Percentiles rank a stretch among this genome's conserved stretches.
These are phyloP conservation scores for Dromiciops gliroides DNA, from an alignment of 2,113 vertebrate genomes.

Conservation along the genomic window DNA sequence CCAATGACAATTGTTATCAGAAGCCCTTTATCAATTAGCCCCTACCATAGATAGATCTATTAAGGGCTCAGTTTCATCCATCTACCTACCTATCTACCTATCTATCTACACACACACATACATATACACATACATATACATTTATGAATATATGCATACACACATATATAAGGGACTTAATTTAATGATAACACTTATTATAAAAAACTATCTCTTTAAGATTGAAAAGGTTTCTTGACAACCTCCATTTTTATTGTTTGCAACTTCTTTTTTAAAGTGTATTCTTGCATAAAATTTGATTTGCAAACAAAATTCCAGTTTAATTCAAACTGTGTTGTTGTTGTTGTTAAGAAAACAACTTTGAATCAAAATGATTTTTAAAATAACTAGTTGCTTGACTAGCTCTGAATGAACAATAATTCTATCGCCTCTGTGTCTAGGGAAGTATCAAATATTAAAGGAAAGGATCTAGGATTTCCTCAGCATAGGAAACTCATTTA, in stretches of 20 bases:
- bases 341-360: too few species aligned
- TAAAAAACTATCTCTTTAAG: neutral
- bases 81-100: too few species aligned
- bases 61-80: neutral
- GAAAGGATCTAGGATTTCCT: neutral
- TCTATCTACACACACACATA: neutral
- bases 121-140: neutral
- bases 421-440: too few species aligned
- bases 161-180: constrained; percentile 34
- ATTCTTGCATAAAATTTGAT: constrained; percentile 28
- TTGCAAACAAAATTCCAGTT: neutral
- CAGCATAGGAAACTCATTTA: neutral
- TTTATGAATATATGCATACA: neutral
- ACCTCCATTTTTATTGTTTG: constrained; percentile 13
- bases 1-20: neutral
- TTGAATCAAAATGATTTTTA: too few species aligned
- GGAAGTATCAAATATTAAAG: too few species aligned
- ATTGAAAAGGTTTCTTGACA: neutral
- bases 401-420: neutral
- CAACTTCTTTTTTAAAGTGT: neutral
- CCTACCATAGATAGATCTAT: neutral
- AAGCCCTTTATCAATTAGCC: neutral
- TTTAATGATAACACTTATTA: constrained; percentile 7
- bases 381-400: neutral
- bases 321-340: neutral